A percentile compares a stretch with the other conserved stretches of the same genome.
Evolutionary conservation across 2,797 vertebrate species (phyloP).

Genomic region (Momotus momota): DNA sequence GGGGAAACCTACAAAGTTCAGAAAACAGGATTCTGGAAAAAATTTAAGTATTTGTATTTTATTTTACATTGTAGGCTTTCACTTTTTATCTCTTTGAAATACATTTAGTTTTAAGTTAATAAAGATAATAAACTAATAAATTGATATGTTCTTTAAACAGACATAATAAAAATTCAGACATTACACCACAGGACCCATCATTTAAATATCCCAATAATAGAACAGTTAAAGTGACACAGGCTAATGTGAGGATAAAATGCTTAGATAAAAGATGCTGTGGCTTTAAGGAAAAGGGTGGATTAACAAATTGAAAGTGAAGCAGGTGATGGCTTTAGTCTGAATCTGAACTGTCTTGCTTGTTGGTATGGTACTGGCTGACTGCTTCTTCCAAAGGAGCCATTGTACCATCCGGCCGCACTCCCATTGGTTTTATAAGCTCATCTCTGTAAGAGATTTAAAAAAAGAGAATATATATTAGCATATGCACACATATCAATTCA

Average conservation of each 20-base stretch:
- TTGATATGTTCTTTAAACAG: conserved; percentile 35
- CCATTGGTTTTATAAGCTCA: conserved; percentile 95
- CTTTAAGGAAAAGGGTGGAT: conserved; percentile 71
- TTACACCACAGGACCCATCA: conserved; percentile 63
- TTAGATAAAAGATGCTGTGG: conserved; percentile 69
- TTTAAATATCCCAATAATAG: conserved; percentile 68
- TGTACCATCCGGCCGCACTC: conserved; percentile 91
- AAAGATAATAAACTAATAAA: conserved; percentile 43
- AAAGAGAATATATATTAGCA: conserved; percentile 69
- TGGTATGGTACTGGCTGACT: conserved; percentile 78
- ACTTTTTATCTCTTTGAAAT: conserved; percentile 59
- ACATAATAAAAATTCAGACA: conserved; percentile 66
- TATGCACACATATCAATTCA: conserved; percentile 39
- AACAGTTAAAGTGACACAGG: conserved; percentile 73
- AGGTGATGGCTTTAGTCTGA: conserved; percentile 86
- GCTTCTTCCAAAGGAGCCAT: conserved; percentile 93
- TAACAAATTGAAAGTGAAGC: conserved; percentile 56
- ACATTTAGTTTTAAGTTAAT: conserved; percentile 45
- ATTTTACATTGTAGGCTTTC: conserved; percentile 40
- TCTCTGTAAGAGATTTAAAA: conserved; percentile 85
- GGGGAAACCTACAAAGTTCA: conserved; percentile 8
- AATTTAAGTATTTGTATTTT: not conserved
- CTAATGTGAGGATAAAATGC: conserved; percentile 73
- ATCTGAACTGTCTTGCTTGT: conserved; percentile 86
- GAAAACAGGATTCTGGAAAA: conserved; percentile 27